Base-by-base conservation (phyloP, 2,797 vertebrate genomes). In the Sebastiscus albofasciatus region DNA sequence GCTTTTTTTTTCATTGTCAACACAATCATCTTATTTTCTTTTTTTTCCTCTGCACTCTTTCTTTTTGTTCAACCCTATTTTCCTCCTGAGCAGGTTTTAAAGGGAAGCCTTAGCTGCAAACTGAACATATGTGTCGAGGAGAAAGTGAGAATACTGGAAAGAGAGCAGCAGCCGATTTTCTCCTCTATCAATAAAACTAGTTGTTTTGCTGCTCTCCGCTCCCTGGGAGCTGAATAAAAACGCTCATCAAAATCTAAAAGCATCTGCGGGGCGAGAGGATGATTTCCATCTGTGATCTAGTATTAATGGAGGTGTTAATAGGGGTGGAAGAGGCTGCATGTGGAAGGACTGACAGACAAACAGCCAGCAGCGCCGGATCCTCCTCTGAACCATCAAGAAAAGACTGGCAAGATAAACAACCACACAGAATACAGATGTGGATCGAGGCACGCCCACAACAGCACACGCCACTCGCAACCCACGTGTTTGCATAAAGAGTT, bases 281-380 rank as follows among this genome's bases (percentile, higher is more conserved):
- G 88, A 87, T 85, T 88, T 90, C 81, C 87, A 90, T 91, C 86
- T 90, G 87, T 90, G 88, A 92, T 86, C 78, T 72, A 70, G 88
- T 82, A 89, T 91, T 91, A 90, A 90, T 89, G 84, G 82, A 83
- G 62, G 83, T 91, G 93, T 90, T 92, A 92, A 92, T 90, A 85
- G 88, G 73, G 84, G 84, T 90, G 83, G 81, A 39, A 39, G 36
- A 27, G 75, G 83, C 74, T 89, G 84, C 74, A 75, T 85, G 80
- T 61, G 65, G 71, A 79, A 70, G 75, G 62, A 77, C 74, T 73
- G 82, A 81, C 60, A 77, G 88, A 73, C 74, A 86, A 86, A 89
- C 61, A 81, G 83, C 87, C 89, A 80, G 77, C 67, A 83, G 77
- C 81, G 10, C 52, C 72, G 72, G 66, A 85, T 79, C 67, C 66